Base-by-base conservation (phyloP, 2,797 vertebrate species). In the Triplophysa yarkandensis region DNA sequence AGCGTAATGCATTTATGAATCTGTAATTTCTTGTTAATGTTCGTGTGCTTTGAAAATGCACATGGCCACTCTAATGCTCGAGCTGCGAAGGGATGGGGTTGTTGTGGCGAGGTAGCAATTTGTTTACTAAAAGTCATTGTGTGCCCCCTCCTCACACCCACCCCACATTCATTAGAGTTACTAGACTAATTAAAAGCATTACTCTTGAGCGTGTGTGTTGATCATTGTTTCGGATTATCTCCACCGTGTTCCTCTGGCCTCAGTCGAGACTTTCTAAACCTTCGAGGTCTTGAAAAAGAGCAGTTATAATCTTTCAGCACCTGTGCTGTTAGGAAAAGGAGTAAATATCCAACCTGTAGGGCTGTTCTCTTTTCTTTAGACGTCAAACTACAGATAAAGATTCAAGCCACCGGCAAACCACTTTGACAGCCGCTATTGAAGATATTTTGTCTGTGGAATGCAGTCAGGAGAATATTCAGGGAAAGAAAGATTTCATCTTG, bases 361-460 rank as follows among this genome's bases (percentile, higher is more conserved):
- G 87, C 86, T 87, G 83, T 86, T 88, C 85, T 90, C 81, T 89
- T 91, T 80, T 90, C 89, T 90, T 92, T 89, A 91, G 86, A 90
- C 89, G 90, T 91, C 91, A 92, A 86, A 84, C 86, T 89, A 89
- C 85, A 89, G 89, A 91, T 91, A 88, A 88, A 90, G 89, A 90
- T 88, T 88, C 86, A 77, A 87, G 89, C 90, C 88, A 86, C 82
- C 88, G 87, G 89, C 90, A 90, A 90, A 91, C 89, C 89, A 91
- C 85, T 86, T 84, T 91, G 89, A 91, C 92, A 91, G 90, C 86
- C 88, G 88, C 86, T 89, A 89, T 84, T 86, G 84, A 88, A 84
- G 87, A 89, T 90, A 87, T 92, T 91, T 89, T 90, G 87, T 92
- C 87, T 89, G 85, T 88, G 88, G 90, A 91, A 91, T 87, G 87